Percentiles rank a stretch among this genome's conserved stretches.
Conservation (phyloP, 2,113 vertebrate genomes). For the Strix uralensis region DNA sequence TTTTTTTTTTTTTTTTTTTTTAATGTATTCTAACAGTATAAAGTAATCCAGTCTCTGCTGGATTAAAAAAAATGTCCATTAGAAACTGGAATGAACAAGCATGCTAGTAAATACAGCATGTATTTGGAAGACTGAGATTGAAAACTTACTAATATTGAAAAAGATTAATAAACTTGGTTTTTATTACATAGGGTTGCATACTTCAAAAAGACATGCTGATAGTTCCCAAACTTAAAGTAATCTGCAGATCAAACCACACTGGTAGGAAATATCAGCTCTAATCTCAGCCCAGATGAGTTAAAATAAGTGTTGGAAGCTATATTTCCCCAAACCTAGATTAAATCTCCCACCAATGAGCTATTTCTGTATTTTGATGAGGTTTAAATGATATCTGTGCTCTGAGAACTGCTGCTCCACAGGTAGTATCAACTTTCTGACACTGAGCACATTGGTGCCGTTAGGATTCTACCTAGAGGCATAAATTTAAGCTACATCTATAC, state of each 20-base stretch:
- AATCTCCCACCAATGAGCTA: not conserved
- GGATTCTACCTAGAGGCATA: not conserved
- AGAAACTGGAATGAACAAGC: not conserved
- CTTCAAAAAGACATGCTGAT: not conserved
- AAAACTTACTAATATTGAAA: not conserved
- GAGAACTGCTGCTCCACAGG: not conserved
- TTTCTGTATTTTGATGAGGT: slow-evolving; percentile 8
- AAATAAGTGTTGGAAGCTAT: not conserved
- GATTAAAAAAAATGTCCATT: not conserved
- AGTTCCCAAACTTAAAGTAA: not conserved
- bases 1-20: not conserved
- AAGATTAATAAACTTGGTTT: not conserved
- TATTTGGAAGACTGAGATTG: not conserved
- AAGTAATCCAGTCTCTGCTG: not conserved
- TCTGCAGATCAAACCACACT: not conserved
- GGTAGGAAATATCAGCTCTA: not conserved
- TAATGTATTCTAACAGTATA: not conserved
- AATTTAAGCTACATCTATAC: not conserved
- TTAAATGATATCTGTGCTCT: not conserved
- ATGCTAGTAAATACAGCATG: not conserved
- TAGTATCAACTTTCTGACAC: not conserved
- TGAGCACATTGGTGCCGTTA: not conserved
- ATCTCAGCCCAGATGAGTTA: not conserved
- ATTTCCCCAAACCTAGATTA: not conserved
- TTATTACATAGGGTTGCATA: not conserved